Conservation (phyloP, 2,797 vertebrate species). For the Catamblyrhynchus diadema region DNA sequence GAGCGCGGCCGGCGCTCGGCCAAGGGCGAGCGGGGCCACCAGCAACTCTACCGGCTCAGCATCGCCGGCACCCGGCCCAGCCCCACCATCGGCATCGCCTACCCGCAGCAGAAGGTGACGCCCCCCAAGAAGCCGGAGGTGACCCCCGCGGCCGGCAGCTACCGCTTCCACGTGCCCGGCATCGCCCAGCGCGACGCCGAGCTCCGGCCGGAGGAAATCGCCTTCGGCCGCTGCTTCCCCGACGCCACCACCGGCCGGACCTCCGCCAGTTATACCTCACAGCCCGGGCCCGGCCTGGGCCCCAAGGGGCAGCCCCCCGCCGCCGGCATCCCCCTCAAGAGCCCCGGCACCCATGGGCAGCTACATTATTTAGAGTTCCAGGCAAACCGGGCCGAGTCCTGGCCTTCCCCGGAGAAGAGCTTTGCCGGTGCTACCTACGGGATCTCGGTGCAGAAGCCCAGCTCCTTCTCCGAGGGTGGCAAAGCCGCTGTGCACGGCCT, state of each 20-base stretch:
- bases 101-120: conserved; percentile 86
- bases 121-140: conserved; percentile 84
- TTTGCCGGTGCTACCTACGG: conserved; percentile 86
- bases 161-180: conserved; percentile 84
- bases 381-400: conserved; percentile 76
- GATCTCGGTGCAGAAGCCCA: conserved; percentile 78
- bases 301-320: conserved; percentile 42
- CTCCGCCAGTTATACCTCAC: conserved; percentile 92
- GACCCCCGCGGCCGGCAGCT: conserved; percentile 77
- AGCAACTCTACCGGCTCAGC: conserved; percentile 88
- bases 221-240: conserved; percentile 84
- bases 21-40: conserved; percentile 84
- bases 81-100: conserved; percentile 87
- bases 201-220: conserved; percentile 82
- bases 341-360: conserved; percentile 76
- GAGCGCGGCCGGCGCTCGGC: conserved; percentile 80
- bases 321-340: conserved; percentile 77
- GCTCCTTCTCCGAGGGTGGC: conserved; percentile 78
- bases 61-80: conserved; percentile 82
- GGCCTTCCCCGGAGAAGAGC: conserved; percentile 86
- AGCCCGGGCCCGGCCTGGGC: conserved; percentile 74
- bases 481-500: conserved; percentile 73
- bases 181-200: conserved; percentile 82
- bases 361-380: conserved; percentile 85
- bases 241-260: conserved; percentile 82